These are phyloP conservation scores for Colostygia pectinataria DNA, from an alignment of 2,888 invertebrate genomes.

Conservation along the genomic window DNA sequence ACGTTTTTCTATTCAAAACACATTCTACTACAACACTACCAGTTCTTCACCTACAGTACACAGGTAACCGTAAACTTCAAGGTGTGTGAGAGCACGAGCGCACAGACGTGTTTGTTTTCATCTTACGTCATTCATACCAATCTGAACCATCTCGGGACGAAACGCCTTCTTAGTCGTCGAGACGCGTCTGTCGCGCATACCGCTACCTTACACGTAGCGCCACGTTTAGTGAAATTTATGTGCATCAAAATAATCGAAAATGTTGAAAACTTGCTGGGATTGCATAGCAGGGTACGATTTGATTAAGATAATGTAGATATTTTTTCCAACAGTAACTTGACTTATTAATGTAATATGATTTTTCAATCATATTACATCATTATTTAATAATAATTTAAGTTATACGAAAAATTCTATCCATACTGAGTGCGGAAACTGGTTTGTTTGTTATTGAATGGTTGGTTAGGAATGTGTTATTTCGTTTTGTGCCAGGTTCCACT, in stretches of 20 bases:
- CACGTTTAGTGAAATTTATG: constrained; percentile 41
- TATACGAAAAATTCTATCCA: neutral
- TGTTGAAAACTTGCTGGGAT: constrained; percentile 76
- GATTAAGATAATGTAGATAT: constrained; percentile 34
- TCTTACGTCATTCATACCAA: constrained; percentile 66
- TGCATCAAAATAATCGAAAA: constrained; percentile 48
- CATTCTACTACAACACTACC: neutral
- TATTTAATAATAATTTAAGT: constrained; percentile 1
- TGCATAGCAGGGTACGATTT: constrained; percentile 69
- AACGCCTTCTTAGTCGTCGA: constrained; percentile 43
- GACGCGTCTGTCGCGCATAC: constrained; percentile 44
- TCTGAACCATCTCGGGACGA: constrained; percentile 45
- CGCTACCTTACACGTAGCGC: constrained; percentile 32
- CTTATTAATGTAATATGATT: neutral
- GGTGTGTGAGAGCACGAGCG: constrained; percentile 51
- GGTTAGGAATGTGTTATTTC: neutral
- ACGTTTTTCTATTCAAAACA: constrained; percentile 32
- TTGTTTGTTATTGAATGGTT: neutral
- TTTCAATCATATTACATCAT: constrained; percentile 7
- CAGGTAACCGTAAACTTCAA: constrained; percentile 46
- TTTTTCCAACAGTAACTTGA: constrained; percentile 3
- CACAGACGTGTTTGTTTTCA: constrained; percentile 69
- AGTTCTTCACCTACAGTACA: constrained; percentile 3
- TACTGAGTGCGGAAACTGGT: neutral
- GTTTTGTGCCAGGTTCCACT: too few relatives aligned